Percentiles rank a stretch among this genome's conserved stretches.
These are phyloP conservation scores for Myrmecophaga tridactyla DNA, from an alignment of 2,113 vertebrate genomes.

Conservation along the genomic window DNA sequence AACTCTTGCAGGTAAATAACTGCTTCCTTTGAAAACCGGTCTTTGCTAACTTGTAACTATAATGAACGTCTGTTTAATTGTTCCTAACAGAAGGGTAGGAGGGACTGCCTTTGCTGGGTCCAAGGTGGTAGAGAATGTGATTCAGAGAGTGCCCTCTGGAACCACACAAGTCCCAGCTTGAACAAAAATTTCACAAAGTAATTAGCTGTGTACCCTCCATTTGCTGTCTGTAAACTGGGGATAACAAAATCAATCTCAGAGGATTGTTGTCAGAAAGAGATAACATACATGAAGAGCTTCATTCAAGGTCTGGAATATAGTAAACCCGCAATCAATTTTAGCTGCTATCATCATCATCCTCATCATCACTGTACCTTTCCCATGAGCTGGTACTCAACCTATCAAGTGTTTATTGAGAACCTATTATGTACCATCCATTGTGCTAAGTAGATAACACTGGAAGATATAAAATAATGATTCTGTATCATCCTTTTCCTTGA, in stretches of 20 bases:
- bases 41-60: neutral
- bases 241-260: neutral
- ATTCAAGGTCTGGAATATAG: too few relatives aligned
- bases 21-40: neutral
- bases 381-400: neutral
- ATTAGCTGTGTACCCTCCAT: neutral
- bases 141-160: neutral
- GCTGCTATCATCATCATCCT: neutral
- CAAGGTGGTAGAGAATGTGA: too few relatives aligned
- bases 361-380: neutral
- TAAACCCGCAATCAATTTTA: neutral
- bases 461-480: neutral
- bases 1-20: constrained; percentile 85
- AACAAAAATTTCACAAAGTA: neutral
- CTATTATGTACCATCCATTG: neutral
- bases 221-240: neutral
- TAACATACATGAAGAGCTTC: neutral
- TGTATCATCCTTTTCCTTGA: neutral
- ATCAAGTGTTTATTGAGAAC: neutral
- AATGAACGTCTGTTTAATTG: neutral
- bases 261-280: neutral
- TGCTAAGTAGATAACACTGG: neutral
- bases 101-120: neutral
- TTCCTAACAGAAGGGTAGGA: neutral
- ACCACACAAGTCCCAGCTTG: neutral